Evolutionary conservation across 2,797 vertebrate species (phyloP).

Genomic region (Chaetophractus vellerosus): DNA sequence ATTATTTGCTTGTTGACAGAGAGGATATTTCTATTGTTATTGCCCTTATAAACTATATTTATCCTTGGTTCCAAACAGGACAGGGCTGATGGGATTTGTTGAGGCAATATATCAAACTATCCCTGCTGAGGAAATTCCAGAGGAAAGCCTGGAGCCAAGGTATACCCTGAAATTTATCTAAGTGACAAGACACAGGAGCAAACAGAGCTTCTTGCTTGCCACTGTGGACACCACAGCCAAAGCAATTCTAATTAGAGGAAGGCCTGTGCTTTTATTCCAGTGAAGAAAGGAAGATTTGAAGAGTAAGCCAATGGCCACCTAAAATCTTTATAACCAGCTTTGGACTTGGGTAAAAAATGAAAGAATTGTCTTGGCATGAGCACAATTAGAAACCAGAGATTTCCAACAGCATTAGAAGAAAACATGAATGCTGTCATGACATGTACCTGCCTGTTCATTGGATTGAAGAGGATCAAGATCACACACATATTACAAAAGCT

Average conservation of each 20-base stretch:
- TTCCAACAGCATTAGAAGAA: background rate
- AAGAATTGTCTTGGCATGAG: background rate
- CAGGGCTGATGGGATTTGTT: constrained; percentile 76
- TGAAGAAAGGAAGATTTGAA: background rate
- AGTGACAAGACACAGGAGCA: constrained; percentile 65
- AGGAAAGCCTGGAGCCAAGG: constrained; percentile 63
- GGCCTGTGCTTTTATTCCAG: background rate
- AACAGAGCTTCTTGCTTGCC: background rate
- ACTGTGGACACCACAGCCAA: background rate
- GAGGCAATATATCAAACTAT: constrained; percentile 79
- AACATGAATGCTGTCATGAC: background rate
- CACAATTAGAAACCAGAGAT: background rate
- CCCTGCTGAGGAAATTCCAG: constrained; percentile 65
- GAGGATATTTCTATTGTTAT: constrained; percentile 80
- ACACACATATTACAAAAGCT: background rate
- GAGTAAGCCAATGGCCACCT: background rate
- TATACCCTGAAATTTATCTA: constrained; percentile 74
- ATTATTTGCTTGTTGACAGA: constrained; percentile 77
- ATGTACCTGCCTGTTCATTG: too few relatives aligned
- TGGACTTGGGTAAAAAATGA: background rate
- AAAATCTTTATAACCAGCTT: background rate
- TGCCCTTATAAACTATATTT: constrained; percentile 80
- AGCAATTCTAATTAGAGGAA: constrained; percentile 20
- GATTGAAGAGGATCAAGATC: background rate
- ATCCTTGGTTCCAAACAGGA: constrained; percentile 60